Base-by-base conservation (phyloP, 2,888 invertebrate genomes). In the Suillia variegata region DNA sequence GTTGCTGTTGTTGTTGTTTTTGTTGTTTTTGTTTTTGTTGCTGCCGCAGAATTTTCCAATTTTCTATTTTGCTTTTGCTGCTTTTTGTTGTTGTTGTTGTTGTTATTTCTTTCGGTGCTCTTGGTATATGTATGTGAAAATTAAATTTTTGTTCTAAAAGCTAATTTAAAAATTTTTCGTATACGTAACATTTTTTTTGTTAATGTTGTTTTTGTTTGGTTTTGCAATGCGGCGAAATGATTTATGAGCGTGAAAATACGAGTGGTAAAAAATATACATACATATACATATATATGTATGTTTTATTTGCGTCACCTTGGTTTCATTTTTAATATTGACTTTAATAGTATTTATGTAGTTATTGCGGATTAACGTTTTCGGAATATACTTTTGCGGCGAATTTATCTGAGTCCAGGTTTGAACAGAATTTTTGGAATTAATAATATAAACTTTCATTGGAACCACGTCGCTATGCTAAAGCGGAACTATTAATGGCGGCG, bases 211-310 rank as follows among this genome's bases (percentile, higher is more conserved):
- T 56, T 61, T 62, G 61, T n/a, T n/a, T n/a, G n/a, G 61, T 67
- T 54, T 62, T 68, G 63, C 64, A 75, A 74, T 78, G 79, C 77
- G 76, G 76, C 76, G 74, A 77, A 79, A 77, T 78, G 77, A 78
- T 78, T 78, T 78, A 78, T 76, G 78, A 68, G 70, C 51, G 33
- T 20, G 15, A 20, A 51, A 51, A 51, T 18, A 33, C 10, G 34
- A 76, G 69, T 71, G 71, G 70, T 66, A 71, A 66, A 74, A 75
- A 49, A 47, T 55, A 33, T 38, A 55, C 58, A 48, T 38, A 33
- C 22, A 55, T 50, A 51, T 45, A 34, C 34, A 22, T 31, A 31
- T 13, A 50, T 58, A n/a, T n/a, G n/a, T n/a, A n/a, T 38, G 4
- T 10, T 13, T 38, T 38, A 38, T 38, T 38, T 38, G 38, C 38